phyloP scores from a whole-genome alignment of 1,140 invertebrate species.

The Sarcophaga bullata region DNA sequence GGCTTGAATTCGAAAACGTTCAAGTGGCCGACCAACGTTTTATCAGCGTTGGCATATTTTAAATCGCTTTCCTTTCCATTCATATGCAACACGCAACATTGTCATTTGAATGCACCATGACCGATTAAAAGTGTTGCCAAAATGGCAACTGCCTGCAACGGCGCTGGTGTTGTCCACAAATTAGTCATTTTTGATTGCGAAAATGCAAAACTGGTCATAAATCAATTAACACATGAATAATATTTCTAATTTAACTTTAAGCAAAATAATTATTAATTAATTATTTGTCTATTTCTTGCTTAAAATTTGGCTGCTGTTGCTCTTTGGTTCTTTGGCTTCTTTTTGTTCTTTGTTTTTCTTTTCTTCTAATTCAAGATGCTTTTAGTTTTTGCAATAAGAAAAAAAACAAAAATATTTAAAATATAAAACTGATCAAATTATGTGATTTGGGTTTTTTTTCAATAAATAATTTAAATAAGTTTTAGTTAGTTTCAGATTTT shows the following conservation, averaged over 20 bases:
- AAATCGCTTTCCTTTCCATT: slow-evolving; percentile 80
- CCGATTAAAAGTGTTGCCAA: slow-evolving; percentile 21
- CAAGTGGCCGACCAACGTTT: slow-evolving; percentile 69
- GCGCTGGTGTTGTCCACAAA: background rate
- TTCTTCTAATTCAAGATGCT: too few relatives aligned
- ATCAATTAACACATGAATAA: slow-evolving; percentile 16
- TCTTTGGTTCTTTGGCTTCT: background rate
- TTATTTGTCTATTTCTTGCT: background rate
- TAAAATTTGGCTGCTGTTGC: background rate
- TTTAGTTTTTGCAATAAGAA: too few relatives aligned
- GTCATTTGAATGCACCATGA: slow-evolving; percentile 67
- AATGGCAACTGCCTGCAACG: background rate
- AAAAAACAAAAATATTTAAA: too few relatives aligned
- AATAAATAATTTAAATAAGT: too few relatives aligned
- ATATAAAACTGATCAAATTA: too few relatives aligned
- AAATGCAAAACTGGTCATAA: slow-evolving; percentile 5
- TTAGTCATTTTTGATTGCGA: background rate
- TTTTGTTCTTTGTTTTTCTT: too few relatives aligned
- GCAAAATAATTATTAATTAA: background rate
- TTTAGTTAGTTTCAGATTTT: too few relatives aligned
- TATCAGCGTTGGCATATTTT: slow-evolving; percentile 70
- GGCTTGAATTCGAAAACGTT: slow-evolving; percentile 70
- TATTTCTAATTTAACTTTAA: background rate
- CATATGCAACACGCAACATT: slow-evolving; percentile 74
- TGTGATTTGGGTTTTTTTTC: too few relatives aligned